Base-by-base conservation (phyloP, 2,797 vertebrate genomes). In the Austrolebias charrua region DNA sequence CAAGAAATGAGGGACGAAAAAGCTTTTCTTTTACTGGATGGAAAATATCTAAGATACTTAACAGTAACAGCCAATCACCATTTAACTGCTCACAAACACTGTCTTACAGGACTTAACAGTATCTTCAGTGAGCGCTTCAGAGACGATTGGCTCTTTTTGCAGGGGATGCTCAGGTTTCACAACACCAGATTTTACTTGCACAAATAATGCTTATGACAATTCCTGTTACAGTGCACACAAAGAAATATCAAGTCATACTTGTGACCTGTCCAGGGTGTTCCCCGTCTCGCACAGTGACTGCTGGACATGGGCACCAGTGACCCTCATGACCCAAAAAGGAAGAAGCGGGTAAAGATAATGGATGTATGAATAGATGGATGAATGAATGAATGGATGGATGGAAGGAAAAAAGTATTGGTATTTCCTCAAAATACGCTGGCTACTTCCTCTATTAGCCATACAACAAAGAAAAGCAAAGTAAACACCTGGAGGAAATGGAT, bases 131-230 rank as follows among this genome's bases (percentile, higher is more conserved):
- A 83, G 71, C 67, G 76, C 75, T 66, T 55, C 18, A 60, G 53
- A 71, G 72, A 60, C 70, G 64, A 63, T 78, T 71, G 35, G 40
- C 47, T 55, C 55, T 55, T 66, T 71, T 83, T 75, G 73, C 56
- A 81, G 42, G 49, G 60, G 46, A 50, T 48, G 70, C 46, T 80
- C 59, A 61, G 56, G 71, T 88, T 87, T 86, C 82, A 84, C 78
- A 81, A 80, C 28, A 48, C 43, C 69, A 68, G 80, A 66, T 73
- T 80, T 81, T 52, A 66, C 72, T 80, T 60, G 24, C 69, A 78
- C 65, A 70, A 78, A 62, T 56, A 73, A 76, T 74, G 58, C 40
- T 52, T 55, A 69, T 84, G 75, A 82, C 81, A 73, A 83, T 84
- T 76, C 73, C 65, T 66, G 66, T 67, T 69, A 76, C 47, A 38